phyloP scores from a whole-genome alignment of 2,113 vertebrate genomes.

The Leucopsar rothschildi region DNA sequence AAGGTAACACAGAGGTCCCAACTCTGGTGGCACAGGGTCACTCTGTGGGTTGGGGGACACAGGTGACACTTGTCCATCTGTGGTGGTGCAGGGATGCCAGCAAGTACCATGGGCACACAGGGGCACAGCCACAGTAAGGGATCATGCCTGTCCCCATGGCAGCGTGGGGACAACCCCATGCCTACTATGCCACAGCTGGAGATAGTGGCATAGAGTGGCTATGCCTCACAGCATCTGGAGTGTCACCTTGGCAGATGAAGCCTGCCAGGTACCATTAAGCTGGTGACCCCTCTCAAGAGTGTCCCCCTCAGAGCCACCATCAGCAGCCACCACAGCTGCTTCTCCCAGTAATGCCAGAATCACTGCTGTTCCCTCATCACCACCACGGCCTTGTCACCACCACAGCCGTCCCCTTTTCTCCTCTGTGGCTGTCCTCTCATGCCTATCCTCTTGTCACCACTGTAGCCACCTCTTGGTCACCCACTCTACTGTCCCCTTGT shows the following conservation, averaged over 20 bases:
- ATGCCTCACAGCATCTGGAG: too few relatives aligned
- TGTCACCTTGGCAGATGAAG: not conserved
- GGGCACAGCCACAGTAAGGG: not conserved
- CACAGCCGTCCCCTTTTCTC: not conserved
- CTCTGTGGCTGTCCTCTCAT: not conserved
- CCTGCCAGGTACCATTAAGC: not conserved
- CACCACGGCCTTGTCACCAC: not conserved
- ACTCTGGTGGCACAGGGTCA: not conserved
- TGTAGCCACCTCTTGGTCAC: not conserved
- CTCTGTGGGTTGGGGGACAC: not conserved
- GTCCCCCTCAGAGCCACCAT: conserved; percentile 67
- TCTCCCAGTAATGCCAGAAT: not conserved
- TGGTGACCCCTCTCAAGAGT: conserved; percentile 3
- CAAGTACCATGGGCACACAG: not conserved
- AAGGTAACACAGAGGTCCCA: not conserved
- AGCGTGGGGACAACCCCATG: not conserved
- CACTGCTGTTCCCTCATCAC: not conserved
- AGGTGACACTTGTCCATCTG: not conserved
- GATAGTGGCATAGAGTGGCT: not conserved
- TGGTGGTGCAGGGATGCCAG: not conserved
- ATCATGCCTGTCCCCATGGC: not conserved
- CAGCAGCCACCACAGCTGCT: not conserved
- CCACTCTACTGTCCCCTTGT: not conserved
- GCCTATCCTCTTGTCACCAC: not conserved
- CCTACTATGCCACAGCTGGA: not conserved